Evolutionary conservation across 2,888 invertebrate genomes (phyloP).

Genomic region (Drosophila nigricruria): DNA sequence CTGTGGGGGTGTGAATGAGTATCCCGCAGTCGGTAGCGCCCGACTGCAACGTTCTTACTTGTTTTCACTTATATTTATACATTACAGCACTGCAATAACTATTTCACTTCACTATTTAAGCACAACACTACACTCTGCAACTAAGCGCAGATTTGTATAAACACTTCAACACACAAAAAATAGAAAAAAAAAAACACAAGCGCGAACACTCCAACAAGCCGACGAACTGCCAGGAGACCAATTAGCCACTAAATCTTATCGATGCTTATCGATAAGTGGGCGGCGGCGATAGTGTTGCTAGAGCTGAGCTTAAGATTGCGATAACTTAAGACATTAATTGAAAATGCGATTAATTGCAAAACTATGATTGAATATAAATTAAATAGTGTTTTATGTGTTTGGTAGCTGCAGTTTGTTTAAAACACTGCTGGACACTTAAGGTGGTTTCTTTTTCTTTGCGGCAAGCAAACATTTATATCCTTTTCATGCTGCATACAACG

Average conservation of each 20-base stretch:
- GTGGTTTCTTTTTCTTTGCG: slow-evolving; percentile 2
- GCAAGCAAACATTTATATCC: slow-evolving; percentile 58
- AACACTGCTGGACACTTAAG: slow-evolving; percentile 2
- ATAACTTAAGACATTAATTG: not conserved
- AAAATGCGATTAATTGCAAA: slow-evolving; percentile 15
- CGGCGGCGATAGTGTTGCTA: not conserved
- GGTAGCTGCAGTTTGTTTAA: slow-evolving; percentile 6
- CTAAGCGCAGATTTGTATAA: not conserved
- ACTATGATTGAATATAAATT: slow-evolving; percentile 3
- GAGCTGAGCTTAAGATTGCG: slow-evolving; percentile 1
- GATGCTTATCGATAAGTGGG: slow-evolving; percentile 22
- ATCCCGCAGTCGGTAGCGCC: too few species aligned
- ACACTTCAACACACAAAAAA: slow-evolving; percentile 1
- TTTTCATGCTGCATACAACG: slow-evolving; percentile 61
- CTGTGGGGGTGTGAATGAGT: too few species aligned
- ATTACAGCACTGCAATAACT: not conserved
- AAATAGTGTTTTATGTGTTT: not conserved
- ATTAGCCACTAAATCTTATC: slow-evolving; percentile 19
- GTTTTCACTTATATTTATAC: not conserved
- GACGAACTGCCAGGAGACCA: not conserved
- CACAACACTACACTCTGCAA: slow-evolving; percentile 3
- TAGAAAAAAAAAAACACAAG: not conserved
- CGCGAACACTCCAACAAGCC: not conserved
- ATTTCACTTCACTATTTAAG: not conserved
- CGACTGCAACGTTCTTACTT: too few species aligned